Percentiles rank a stretch among this genome's conserved stretches.
Conservation (phyloP, 2,888 invertebrate genomes). For the Lamellibrachia columna region DNA sequence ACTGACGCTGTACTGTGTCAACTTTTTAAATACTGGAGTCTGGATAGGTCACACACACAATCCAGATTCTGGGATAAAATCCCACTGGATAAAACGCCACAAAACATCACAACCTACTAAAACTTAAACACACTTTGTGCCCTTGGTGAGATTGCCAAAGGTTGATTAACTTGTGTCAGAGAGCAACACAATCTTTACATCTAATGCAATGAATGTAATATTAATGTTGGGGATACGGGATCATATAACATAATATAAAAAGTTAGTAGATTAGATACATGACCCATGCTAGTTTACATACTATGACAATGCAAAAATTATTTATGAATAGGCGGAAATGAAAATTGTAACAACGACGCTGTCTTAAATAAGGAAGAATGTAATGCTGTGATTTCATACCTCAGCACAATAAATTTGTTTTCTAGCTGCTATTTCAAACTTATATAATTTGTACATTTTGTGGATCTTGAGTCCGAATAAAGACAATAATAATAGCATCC, state of each 20-base stretch:
- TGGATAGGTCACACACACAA: background rate
- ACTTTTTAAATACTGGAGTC: background rate
- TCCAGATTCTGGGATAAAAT: background rate
- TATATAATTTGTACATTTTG: no score
- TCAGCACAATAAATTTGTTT: no score
- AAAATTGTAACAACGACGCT: no score
- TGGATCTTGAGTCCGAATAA: no score
- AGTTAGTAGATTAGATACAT: background rate
- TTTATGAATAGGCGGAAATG: no score
- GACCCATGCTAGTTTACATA: background rate
- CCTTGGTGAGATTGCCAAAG: background rate
- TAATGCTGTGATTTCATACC: no score
- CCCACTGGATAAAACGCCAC: background rate
- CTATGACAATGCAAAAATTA: no score
- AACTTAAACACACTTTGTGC: background rate
- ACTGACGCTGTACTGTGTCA: background rate
- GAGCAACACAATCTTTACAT: background rate
- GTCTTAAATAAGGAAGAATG: no score
- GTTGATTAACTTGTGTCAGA: background rate
- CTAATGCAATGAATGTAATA: background rate
- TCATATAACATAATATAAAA: background rate
- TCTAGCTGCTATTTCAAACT: no score
- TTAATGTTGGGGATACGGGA: no score
- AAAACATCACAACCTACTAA: no score
- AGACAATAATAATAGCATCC: no score